Evolutionary conservation across 2,888 invertebrate species (phyloP).

Genomic region (Slavum lentiscoides): DNA sequence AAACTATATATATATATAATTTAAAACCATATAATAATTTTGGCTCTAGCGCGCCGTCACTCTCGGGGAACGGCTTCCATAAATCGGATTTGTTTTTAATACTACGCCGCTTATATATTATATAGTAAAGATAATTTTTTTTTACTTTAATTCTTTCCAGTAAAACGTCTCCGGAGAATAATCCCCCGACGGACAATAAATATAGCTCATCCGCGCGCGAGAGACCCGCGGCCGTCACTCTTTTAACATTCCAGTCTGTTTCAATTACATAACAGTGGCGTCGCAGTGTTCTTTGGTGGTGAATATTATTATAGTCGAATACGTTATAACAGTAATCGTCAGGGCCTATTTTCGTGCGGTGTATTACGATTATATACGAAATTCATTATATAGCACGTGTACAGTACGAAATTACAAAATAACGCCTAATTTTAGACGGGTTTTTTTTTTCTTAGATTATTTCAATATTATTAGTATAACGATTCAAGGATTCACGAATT

Average conservation of each 20-base stretch:
- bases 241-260: constrained; percentile 42
- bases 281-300: not conserved
- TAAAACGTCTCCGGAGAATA: constrained; percentile 11
- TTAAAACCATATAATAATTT: too few relatives aligned
- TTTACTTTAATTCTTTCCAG: not conserved
- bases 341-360: not conserved
- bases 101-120: not conserved
- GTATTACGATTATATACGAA: not conserved
- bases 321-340: not conserved
- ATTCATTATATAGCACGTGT: not conserved
- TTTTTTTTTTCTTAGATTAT: too few relatives aligned
- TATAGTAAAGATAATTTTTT: not conserved
- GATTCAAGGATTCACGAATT: too few relatives aligned
- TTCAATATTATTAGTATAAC: too few relatives aligned
- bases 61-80: not conserved
- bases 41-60: not conserved
- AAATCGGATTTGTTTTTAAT: constrained; percentile 20
- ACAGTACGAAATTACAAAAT: not conserved
- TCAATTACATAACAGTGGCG: constrained; percentile 14
- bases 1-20: too few relatives aligned
- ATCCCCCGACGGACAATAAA: constrained; percentile 30
- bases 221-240: not conserved
- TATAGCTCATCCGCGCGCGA: constrained; percentile 26
- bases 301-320: not conserved
- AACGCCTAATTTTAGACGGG: not conserved